Evolutionary conservation across 2,888 invertebrate genomes (phyloP).

Genomic region (Heliconius sara): DNA sequence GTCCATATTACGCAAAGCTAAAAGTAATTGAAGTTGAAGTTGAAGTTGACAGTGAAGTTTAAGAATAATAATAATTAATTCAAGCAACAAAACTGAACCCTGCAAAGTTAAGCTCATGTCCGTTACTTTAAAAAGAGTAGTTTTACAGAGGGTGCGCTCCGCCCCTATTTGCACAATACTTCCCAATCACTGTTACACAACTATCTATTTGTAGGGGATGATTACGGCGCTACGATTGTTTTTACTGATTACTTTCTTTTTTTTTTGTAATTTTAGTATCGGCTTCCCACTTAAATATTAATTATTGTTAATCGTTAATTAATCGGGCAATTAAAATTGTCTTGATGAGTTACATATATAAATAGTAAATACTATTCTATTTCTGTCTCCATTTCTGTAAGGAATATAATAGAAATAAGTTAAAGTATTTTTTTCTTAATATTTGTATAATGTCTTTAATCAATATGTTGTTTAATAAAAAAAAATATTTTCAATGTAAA

Average conservation of each 20-base stretch:
- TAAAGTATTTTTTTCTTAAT: fast-evolving
- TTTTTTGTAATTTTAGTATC: constrained; percentile 39
- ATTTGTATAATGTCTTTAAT: not conserved
- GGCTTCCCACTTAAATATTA: constrained; percentile 14
- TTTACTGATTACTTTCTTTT: constrained; percentile 47
- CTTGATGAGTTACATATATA: not conserved
- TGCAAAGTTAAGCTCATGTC: constrained; percentile 39
- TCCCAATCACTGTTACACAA: constrained; percentile 69
- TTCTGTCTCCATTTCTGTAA: too few species aligned
- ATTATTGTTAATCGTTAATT: constrained; percentile 5
- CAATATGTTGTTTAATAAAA: not conserved
- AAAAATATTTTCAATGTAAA: not conserved
- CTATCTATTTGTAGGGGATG: constrained; percentile 55
- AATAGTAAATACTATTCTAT: not conserved
- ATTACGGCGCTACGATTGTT: constrained; percentile 50
- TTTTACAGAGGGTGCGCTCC: constrained; percentile 65
- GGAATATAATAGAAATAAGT: not conserved
- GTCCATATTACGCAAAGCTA: too few species aligned
- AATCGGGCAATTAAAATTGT: not conserved
- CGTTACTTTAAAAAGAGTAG: constrained; percentile 65
- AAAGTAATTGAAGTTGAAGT: too few species aligned
- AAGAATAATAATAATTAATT: not conserved
- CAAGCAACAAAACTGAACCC: constrained; percentile 41
- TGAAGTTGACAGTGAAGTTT: not conserved
- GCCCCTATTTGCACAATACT: constrained; percentile 77